Conservation (phyloP, 2,797 vertebrate genomes). For the Crenichthys baileyi region DNA sequence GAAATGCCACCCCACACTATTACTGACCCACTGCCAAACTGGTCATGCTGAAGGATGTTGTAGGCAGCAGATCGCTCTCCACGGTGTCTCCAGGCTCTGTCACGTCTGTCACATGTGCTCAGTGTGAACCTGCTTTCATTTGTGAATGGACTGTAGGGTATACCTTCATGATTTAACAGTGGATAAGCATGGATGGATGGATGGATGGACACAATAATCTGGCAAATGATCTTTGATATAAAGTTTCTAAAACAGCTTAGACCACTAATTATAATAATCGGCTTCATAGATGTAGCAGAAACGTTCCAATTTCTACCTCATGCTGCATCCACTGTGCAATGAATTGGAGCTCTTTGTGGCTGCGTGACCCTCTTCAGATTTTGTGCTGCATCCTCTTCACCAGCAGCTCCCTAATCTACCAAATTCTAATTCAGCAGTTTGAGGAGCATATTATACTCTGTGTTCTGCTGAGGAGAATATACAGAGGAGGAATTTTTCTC, state of each 20-base stretch:
- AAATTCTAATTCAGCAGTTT: constrained; percentile 47
- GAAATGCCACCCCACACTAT: too few relatives aligned
- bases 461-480: constrained; percentile 41
- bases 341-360: constrained; percentile 38
- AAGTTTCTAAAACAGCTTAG: background rate
- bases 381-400: constrained; percentile 32
- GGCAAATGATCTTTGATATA: background rate
- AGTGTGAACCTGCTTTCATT: too few relatives aligned
- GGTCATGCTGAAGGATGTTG: too few relatives aligned
- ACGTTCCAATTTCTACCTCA: constrained; percentile 4
- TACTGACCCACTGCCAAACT: too few relatives aligned
- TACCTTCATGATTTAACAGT: background rate
- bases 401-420: constrained; percentile 38
- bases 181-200: background rate
- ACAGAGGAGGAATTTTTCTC: constrained; percentile 43
- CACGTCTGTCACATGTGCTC: too few relatives aligned
- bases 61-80: too few relatives aligned
- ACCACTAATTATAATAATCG: background rate
- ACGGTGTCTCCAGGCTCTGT: too few relatives aligned
- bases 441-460: constrained; percentile 22
- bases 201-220: background rate
- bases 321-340: constrained; percentile 9
- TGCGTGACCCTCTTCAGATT: constrained; percentile 33
- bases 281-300: background rate
- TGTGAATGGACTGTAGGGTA: background rate